Evolutionary conservation across 1,140 invertebrate genomes (phyloP).

Genomic region (Trinorchestia longiramus): DNA sequence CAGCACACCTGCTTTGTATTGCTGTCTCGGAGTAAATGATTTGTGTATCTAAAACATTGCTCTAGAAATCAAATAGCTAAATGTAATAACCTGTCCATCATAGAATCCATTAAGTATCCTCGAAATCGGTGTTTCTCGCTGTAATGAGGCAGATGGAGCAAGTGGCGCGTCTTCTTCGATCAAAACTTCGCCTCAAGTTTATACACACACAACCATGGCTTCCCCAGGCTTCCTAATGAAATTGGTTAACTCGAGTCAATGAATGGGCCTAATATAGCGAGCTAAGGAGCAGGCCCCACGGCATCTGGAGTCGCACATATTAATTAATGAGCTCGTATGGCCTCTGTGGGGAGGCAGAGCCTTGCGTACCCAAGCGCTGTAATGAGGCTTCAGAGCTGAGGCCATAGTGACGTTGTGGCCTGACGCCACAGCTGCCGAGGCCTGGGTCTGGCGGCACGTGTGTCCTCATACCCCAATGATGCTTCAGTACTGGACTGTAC

Average conservation of each 20-base stretch:
- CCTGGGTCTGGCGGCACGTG: too few relatives aligned
- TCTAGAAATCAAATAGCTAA: not conserved
- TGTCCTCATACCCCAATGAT: not conserved
- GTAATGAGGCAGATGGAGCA: constrained; percentile 10
- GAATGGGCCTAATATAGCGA: constrained; percentile 15
- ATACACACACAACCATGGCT: not conserved
- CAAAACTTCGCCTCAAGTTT: not conserved
- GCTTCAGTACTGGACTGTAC: not conserved
- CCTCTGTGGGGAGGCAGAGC: not conserved
- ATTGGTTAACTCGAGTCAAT: constrained; percentile 42
- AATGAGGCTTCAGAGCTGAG: not conserved
- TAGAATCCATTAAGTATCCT: not conserved
- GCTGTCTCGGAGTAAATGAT: not conserved
- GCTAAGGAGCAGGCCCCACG: constrained; percentile 12
- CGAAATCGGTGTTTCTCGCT: not conserved
- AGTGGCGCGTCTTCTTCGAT: not conserved
- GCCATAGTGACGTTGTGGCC: not conserved
- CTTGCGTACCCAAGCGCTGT: not conserved
- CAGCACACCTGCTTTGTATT: not conserved
- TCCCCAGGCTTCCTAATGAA: constrained; percentile 14
- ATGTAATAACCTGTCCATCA: not conserved
- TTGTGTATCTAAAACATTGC: not conserved
- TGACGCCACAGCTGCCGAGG: not conserved
- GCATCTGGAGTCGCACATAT: not conserved
- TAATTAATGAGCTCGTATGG: not conserved